phyloP scores from a whole-genome alignment of 2,888 invertebrate species.

The Spodoptera picta region DNA sequence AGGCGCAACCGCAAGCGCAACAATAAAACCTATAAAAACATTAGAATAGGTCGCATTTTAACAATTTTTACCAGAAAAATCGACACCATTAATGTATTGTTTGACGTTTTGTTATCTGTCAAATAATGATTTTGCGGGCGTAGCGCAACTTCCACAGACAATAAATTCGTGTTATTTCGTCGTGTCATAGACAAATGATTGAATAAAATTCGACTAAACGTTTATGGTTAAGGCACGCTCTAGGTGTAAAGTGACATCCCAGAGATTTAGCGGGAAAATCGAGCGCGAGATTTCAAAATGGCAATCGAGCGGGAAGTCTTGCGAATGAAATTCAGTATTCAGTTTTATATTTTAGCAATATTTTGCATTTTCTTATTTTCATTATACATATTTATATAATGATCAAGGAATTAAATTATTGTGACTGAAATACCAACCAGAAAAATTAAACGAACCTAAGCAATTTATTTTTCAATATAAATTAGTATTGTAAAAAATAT shows the following conservation, averaged over 20 bases:
- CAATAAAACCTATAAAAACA: constrained; percentile 15
- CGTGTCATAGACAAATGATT: background rate
- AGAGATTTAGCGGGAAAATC: constrained; percentile 34
- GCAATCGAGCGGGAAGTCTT: too few relatives aligned
- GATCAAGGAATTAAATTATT: too few relatives aligned
- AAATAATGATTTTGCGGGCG: constrained; percentile 11
- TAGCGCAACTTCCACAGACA: constrained; percentile 31
- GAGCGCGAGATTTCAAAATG: constrained; percentile 24
- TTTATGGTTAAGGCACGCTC: background rate
- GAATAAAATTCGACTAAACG: constrained; percentile 14
- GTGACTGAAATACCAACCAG: too few relatives aligned
- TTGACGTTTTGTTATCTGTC: constrained; percentile 46
- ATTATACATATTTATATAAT: too few relatives aligned
- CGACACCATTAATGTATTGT: background rate
- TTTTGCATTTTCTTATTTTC: too few relatives aligned
- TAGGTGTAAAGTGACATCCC: constrained; percentile 9
- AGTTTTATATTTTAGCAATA: too few relatives aligned
- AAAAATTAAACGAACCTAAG: too few relatives aligned
- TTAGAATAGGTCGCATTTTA: constrained; percentile 24
- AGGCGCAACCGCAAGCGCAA: constrained; percentile 17
- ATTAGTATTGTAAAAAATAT: too few relatives aligned
- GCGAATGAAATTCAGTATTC: too few relatives aligned
- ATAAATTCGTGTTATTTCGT: constrained; percentile 14
- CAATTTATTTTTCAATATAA: too few relatives aligned
- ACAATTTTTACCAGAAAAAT: constrained; percentile 11